Conservation (phyloP, 2,113 vertebrate genomes). For the Beaufortia kweichowensis region DNA sequence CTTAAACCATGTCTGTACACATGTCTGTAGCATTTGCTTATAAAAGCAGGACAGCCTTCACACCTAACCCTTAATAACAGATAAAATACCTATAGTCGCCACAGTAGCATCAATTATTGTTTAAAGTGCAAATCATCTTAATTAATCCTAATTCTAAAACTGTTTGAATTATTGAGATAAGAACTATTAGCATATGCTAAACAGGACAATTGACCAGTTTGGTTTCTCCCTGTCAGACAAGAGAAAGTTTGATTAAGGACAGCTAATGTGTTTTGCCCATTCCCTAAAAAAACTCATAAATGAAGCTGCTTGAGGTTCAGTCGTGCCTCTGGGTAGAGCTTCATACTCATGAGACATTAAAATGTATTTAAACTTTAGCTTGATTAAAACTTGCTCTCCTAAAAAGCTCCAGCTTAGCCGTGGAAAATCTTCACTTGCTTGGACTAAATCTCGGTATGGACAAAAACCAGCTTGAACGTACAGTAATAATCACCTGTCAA, state of each 20-base stretch:
- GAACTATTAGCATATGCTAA: not conserved
- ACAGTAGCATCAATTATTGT: not conserved
- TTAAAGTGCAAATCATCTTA: constrained; percentile 43
- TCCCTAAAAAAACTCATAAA: not conserved
- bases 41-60: too few species aligned
- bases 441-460: not conserved
- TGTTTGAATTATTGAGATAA: too few species aligned
- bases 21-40: too few species aligned
- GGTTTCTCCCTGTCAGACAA: too few species aligned
- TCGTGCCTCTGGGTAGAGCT: constrained; percentile 3
- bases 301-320: constrained; percentile 31
- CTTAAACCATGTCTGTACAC: not conserved
- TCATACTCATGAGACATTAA: constrained; percentile 5
- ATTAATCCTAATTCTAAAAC: too few species aligned
- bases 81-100: not conserved
- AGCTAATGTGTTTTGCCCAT: constrained; percentile 7
- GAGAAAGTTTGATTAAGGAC: not conserved
- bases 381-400: constrained; percentile 29
- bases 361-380: constrained; percentile 13
- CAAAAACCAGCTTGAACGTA: not conserved
- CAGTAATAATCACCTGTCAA: not conserved
- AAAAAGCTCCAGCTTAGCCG: not conserved
- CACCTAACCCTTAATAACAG: not conserved
- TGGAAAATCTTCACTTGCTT: not conserved
- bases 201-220: too few species aligned